These are phyloP conservation scores for Gobio occitaniae DNA, from an alignment of 2,797 vertebrate genomes.

Conservation along the genomic window DNA sequence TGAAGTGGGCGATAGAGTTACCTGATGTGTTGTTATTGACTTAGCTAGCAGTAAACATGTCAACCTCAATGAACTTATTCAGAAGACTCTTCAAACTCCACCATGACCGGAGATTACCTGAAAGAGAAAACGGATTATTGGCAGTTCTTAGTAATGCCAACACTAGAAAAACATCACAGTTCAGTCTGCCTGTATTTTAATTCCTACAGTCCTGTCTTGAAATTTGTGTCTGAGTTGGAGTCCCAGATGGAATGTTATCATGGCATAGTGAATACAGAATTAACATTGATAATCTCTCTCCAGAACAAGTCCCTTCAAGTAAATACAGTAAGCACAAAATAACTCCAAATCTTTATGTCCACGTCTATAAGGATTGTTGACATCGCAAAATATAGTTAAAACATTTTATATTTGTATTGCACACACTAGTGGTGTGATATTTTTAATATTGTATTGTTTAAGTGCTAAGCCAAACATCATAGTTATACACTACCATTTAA, in stretches of 20 bases:
- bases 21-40: background rate
- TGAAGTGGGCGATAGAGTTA: background rate
- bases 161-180: background rate
- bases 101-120: background rate
- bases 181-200: slow-evolving; percentile 17
- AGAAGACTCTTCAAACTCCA: background rate
- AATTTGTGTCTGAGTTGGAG: slow-evolving; percentile 43
- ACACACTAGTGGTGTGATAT: background rate
- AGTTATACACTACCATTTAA: background rate
- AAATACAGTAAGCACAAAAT: slow-evolving; percentile 66
- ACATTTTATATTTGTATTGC: background rate
- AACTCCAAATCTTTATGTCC: background rate
- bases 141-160: background rate
- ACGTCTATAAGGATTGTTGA: background rate
- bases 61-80: background rate
- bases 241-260: slow-evolving; percentile 71
- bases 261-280: slow-evolving; percentile 70
- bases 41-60: background rate
- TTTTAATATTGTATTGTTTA: background rate
- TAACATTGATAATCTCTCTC: slow-evolving; percentile 74
- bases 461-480: background rate
- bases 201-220: slow-evolving; percentile 56
- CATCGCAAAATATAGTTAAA: background rate
- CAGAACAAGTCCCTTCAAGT: slow-evolving; percentile 64
- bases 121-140: background rate